phyloP scores from a whole-genome alignment of 2,113 vertebrate species.

The Ahaetulla prasina region DNA sequence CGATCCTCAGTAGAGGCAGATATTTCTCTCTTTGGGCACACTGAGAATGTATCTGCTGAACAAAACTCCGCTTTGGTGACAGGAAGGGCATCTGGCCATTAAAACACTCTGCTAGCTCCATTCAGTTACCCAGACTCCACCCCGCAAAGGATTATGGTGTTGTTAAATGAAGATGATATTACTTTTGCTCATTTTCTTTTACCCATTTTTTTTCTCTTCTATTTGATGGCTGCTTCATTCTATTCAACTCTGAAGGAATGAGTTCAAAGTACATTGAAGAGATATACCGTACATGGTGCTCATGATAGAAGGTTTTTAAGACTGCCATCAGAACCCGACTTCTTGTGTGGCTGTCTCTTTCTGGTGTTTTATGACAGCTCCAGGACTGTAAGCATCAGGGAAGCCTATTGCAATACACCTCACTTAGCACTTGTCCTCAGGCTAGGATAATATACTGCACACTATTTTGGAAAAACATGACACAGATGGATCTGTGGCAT shows the following conservation, averaged over 20 bases:
- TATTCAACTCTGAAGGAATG: background rate
- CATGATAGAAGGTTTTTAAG: background rate
- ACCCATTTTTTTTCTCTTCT: background rate
- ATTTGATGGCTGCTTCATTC: background rate
- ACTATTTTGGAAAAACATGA: background rate
- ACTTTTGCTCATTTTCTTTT: background rate
- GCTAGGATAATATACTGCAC: background rate
- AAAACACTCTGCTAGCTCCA: background rate
- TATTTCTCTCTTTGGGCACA: too few relatives aligned
- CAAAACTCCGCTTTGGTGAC: too few relatives aligned
- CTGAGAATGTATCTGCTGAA: too few relatives aligned
- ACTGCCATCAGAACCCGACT: too few relatives aligned
- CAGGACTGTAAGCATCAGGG: background rate
- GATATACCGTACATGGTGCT: background rate
- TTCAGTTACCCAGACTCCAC: too few relatives aligned
- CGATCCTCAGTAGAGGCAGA: too few relatives aligned
- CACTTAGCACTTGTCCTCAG: background rate
- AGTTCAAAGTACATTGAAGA: background rate
- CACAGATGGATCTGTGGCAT: background rate
- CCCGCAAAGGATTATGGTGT: too few relatives aligned
- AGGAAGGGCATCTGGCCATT: too few relatives aligned
- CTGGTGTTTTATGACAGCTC: background rate
- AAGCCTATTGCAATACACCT: background rate
- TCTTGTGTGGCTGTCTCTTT: background rate
- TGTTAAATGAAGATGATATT: too few relatives aligned